phyloP scores from a whole-genome alignment of 2,797 vertebrate genomes.

The Hozukius guyotensis region DNA sequence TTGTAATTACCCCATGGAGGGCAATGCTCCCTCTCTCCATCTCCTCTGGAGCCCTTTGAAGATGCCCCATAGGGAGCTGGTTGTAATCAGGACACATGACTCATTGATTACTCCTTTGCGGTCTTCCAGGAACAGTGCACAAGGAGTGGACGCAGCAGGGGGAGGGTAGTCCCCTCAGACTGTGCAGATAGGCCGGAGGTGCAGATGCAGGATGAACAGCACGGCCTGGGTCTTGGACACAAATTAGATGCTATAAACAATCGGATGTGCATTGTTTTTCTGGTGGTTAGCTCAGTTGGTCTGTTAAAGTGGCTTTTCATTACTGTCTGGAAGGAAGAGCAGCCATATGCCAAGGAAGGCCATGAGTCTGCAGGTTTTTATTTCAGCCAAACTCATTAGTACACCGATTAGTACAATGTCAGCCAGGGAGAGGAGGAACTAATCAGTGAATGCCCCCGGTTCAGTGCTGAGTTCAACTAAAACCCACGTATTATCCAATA shows the following conservation, averaged over 20 bases:
- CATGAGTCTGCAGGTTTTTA: constrained; percentile 16
- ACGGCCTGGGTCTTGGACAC: constrained; percentile 21
- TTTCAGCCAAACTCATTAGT: constrained; percentile 44
- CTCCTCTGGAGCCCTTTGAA: constrained; percentile 75
- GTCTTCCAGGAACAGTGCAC: constrained; percentile 72
- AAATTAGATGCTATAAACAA: constrained; percentile 60
- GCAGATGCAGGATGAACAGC: constrained; percentile 34
- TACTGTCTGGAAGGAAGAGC: constrained; percentile 37
- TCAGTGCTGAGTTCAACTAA: neutral
- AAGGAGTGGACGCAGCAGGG: constrained; percentile 60
- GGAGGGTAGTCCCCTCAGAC: constrained; percentile 45
- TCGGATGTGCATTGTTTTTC: constrained; percentile 47
- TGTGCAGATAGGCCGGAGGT: constrained; percentile 32
- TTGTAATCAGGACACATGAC: constrained; percentile 79
- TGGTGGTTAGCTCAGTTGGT: constrained; percentile 19
- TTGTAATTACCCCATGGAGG: constrained; percentile 80
- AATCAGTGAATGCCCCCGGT: constrained; percentile 1
- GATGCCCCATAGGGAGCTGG: constrained; percentile 74
- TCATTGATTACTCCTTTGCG: constrained; percentile 75
- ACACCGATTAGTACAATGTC: constrained; percentile 21
- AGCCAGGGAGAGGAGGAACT: constrained; percentile 4
- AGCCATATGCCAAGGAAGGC: constrained; percentile 13
- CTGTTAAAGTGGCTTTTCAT: constrained; percentile 48
- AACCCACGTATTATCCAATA: no score
- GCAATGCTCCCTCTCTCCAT: constrained; percentile 65